Base-by-base conservation (phyloP, 2,113 vertebrate species). In the Oxyura jamaicensis region DNA sequence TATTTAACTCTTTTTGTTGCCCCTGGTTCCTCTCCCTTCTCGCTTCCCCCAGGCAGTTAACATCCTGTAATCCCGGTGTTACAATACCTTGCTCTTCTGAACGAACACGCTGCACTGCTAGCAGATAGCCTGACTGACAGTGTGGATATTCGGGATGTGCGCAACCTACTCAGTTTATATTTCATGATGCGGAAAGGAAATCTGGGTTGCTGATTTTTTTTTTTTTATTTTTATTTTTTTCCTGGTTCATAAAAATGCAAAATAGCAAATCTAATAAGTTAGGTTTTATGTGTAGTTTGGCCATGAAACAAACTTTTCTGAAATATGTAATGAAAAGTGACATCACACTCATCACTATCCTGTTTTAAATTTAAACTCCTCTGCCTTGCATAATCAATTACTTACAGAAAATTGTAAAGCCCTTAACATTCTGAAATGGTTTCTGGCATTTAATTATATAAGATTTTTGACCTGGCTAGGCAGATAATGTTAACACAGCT, bases 381-480 rank as follows among this genome's bases (percentile, higher is more conserved):
- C 78, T 95, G 90, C 93, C 92, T 98, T 91, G 95, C 90, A 96
- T 97, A 97, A 98, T 98, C 96, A 96, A 98, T 98, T 97, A 95
- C 95, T 97, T 93, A 96, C 94, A 96, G 94, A 97, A 97, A 96
- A 97, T 93, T 83, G 65, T 95, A 97, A 97, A 97, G 75, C 79
- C 91, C 92, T 97, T 96, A 97, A 96, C 94, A 95, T 97, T 98
- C 96, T 95, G 76, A 97, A 98, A 97, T 97, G 94, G 80, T 97
- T 98, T 96, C 97, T 98, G 95, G 96, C 94, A 96, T 98, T 98
- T 98, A 98, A 98, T 98, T 98, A 98, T 95, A 97, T 91, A 93
- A 96, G 96, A 98, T 98, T 98, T 98, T 98, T 98, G 98, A 98
- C 98, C 98, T 98, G 98, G 97, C 98, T 98, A 98, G 97, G 98